Conservation (phyloP, 1,140 invertebrate genomes). For the Drosophila ercepeae region DNA sequence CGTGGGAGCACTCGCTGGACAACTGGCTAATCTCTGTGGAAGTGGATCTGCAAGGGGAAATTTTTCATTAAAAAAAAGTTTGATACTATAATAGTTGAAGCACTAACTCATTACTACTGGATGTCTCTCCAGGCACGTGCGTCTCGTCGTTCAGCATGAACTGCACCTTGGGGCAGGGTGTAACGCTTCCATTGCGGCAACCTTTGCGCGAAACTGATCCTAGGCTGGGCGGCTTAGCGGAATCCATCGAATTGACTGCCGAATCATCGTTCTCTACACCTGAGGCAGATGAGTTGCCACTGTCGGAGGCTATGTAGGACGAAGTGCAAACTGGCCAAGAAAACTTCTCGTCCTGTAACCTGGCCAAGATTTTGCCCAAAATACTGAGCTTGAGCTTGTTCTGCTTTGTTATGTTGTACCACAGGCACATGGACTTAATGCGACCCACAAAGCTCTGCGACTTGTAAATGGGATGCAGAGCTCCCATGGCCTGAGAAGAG, state of each 20-base stretch:
- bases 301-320: constrained; percentile 59
- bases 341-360: constrained; percentile 81
- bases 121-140: constrained; percentile 73
- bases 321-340: constrained; percentile 81
- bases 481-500: constrained; percentile 90
- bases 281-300: constrained; percentile 74
- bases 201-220: constrained; percentile 30
- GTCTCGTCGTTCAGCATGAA: constrained; percentile 74
- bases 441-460: constrained; percentile 87
- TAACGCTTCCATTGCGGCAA: constrained; percentile 45
- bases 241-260: constrained; percentile 76
- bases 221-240: constrained; percentile 65
- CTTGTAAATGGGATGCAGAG: constrained; percentile 89
- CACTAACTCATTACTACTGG: constrained; percentile 79
- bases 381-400: constrained; percentile 92
- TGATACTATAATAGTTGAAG: too few relatives aligned
- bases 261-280: constrained; percentile 79
- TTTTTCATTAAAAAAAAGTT: neutral
- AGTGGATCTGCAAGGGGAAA: constrained; percentile 52
- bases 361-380: constrained; percentile 89
- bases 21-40: constrained; percentile 78
- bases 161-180: constrained; percentile 66
- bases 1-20: constrained; percentile 55
- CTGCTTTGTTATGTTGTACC: constrained; percentile 95
- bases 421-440: constrained; percentile 93